A percentile compares a stretch with the other conserved stretches of the same genome.
phyloP scores from a whole-genome alignment of 2,888 invertebrate species.

The Drosophila aldrichi region DNA sequence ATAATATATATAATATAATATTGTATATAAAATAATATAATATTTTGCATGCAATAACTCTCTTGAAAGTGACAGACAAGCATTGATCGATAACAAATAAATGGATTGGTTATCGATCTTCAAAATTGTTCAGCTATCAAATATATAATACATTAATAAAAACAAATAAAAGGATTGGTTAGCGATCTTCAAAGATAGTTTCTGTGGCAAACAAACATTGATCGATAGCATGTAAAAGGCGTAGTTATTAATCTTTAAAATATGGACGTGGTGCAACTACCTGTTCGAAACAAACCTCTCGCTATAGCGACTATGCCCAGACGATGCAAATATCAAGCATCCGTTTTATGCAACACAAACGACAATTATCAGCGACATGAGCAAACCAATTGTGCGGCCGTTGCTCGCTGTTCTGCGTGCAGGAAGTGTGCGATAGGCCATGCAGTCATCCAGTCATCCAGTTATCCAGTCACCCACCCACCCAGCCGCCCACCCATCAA shows the following conservation, averaged over 20 bases:
- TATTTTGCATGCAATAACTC: too few species aligned
- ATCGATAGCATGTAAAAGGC: too few species aligned
- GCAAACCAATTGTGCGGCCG: constrained; percentile 72
- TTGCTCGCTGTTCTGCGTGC: constrained; percentile 38
- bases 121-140: too few species aligned
- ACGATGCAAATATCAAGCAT: constrained; percentile 43
- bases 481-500: too few species aligned
- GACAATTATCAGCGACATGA: constrained; percentile 80
- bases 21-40: too few species aligned
- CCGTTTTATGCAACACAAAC: constrained; percentile 72
- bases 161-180: neutral
- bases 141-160: too few species aligned
- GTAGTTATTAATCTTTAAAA: too few species aligned
- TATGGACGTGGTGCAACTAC: neutral
- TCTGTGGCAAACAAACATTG: too few species aligned
- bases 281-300: neutral
- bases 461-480: neutral
- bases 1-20: too few species aligned
- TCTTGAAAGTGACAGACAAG: too few species aligned
- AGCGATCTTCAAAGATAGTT: too few species aligned
- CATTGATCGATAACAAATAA: neutral
- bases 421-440: constrained; percentile 68
- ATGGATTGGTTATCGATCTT: neutral
- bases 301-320: constrained; percentile 20
- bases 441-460: constrained; percentile 1